A percentile compares a stretch with the other conserved stretches of the same genome.
These are phyloP conservation scores for Polydrusus pterygomalis DNA, from an alignment of 2,888 invertebrate genomes.

Conservation along the genomic window DNA sequence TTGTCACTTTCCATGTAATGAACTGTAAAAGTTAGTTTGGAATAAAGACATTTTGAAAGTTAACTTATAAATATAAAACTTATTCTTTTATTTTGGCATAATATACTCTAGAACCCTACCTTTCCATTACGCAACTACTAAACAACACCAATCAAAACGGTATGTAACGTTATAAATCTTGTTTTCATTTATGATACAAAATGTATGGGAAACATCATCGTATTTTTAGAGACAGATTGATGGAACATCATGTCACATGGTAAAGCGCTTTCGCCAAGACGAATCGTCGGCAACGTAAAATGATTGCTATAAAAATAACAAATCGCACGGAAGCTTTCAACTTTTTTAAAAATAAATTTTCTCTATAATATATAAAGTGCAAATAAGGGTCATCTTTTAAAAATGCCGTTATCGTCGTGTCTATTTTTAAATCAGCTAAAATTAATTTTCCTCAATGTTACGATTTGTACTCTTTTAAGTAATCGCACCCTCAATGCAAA, in stretches of 20 bases:
- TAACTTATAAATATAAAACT: no score
- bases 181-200: slow-evolving; percentile 2
- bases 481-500: no score
- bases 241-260: neutral
- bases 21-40: no score
- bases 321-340: neutral
- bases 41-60: no score
- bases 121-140: neutral
- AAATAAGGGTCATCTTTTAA: no score
- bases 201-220: neutral
- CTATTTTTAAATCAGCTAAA: no score
- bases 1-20: no score
- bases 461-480: no score
- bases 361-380: neutral
- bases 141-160: neutral
- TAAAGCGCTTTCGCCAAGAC: neutral
- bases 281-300: slow-evolving; percentile 4
- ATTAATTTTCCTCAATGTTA: no score
- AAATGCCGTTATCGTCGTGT: no score
- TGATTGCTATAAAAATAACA: slow-evolving; percentile 4
- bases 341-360: neutral
- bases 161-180: neutral
- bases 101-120: no score
- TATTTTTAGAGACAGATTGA: slow-evolving; percentile 12
- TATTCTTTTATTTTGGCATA: no score